Evolutionary conservation across 2,888 invertebrate species (phyloP).

Genomic region (Camponotus fellah): DNA sequence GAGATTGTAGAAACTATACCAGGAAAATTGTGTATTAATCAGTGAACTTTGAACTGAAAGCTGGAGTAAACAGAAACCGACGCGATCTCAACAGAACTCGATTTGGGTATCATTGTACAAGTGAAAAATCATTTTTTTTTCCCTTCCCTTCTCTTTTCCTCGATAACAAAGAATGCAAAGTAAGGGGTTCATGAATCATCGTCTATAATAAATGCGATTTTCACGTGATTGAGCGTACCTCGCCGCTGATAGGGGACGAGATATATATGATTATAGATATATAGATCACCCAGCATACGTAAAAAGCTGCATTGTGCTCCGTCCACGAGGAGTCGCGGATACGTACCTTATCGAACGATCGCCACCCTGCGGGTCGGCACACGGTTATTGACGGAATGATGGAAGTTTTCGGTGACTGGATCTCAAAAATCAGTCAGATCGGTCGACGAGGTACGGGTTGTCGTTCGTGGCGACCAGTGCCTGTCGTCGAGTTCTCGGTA

Average conservation of each 20-base stretch:
- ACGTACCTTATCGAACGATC: conserved; percentile 84
- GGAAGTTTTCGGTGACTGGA: conserved; percentile 88
- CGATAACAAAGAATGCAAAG: not conserved
- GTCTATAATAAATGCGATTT: not conserved
- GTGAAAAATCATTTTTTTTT: not conserved
- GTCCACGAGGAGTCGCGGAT: not conserved
- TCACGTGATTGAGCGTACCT: not conserved
- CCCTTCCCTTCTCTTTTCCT: not conserved
- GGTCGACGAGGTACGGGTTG: conserved; percentile 65
- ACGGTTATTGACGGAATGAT: conserved; percentile 94
- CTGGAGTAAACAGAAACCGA: conserved; percentile 12
- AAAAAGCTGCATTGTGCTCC: not conserved
- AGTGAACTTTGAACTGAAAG: conserved; percentile 38
- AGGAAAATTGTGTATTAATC: conserved; percentile 4
- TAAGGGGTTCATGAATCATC: not conserved
- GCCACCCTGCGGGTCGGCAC: conserved; percentile 94
- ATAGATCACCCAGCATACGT: not conserved
- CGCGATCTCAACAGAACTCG: conserved; percentile 11
- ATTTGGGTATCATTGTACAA: conserved; percentile 21
- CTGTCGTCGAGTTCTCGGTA: conserved; percentile 76
- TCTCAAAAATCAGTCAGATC: conserved; percentile 85
- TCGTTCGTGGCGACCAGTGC: conserved; percentile 76
- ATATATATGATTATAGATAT: not conserved
- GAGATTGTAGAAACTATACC: not conserved
- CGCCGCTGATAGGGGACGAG: too few species aligned